phyloP scores from a whole-genome alignment of 2,797 vertebrate species.

The Phrynocephalus forsythii region DNA sequence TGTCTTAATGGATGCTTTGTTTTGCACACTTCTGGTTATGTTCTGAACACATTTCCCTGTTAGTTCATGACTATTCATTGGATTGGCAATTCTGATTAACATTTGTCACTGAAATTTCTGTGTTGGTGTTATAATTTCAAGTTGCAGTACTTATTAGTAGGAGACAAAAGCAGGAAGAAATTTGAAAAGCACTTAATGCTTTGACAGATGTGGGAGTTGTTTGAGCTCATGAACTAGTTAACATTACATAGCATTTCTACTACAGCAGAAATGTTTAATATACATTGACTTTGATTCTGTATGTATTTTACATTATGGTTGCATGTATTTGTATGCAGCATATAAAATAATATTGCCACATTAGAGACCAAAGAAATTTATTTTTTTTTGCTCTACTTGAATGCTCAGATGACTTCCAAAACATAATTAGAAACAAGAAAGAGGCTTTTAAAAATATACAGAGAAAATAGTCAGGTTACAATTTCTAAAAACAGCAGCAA shows the following conservation, averaged over 20 bases:
- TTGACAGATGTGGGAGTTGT: neutral
- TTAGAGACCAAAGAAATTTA: neutral
- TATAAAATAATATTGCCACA: neutral
- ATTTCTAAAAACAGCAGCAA: neutral
- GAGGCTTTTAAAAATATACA: neutral
- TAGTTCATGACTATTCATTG: neutral
- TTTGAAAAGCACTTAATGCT: rapidly evolving
- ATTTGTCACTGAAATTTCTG: neutral
- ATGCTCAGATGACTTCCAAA: neutral
- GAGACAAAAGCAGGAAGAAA: neutral
- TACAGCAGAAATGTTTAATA: neutral
- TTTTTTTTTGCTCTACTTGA: neutral
- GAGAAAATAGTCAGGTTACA: neutral
- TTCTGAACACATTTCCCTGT: neutral
- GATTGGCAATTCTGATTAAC: neutral
- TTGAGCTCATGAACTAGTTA: neutral
- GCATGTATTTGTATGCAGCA: neutral
- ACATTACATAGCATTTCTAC: neutral
- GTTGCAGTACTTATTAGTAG: neutral
- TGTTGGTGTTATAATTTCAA: neutral
- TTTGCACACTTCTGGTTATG: neutral
- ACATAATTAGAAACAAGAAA: neutral
- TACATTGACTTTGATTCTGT: neutral
- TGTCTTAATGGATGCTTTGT: neutral
- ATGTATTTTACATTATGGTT: neutral